Percentiles rank a stretch among this genome's conserved stretches.
Evolutionary conservation across 2,797 vertebrate genomes (phyloP).

Genomic region (Falco biarmicus): DNA sequence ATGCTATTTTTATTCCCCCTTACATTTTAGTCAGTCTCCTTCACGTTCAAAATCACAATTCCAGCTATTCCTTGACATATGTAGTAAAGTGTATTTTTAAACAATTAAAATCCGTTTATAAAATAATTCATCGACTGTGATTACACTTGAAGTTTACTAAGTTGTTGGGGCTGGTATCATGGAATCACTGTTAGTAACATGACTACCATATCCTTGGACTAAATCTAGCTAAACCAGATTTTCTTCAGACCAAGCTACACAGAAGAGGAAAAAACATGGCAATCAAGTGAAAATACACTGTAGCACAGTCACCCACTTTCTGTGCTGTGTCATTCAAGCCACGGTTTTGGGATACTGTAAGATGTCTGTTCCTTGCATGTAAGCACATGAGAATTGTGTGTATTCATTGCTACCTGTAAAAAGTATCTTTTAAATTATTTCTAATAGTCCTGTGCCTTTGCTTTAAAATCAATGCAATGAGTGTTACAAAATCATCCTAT

Average conservation of each 20-base stretch:
- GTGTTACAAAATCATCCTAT: not conserved
- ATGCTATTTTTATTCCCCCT: not conserved
- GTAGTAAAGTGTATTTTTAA: not conserved
- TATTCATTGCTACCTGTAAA: not conserved
- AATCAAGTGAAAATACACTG: not conserved
- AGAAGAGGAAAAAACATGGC: not conserved
- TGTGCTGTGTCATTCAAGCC: not conserved
- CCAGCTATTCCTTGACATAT: not conserved
- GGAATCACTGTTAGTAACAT: not conserved
- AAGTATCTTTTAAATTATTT: not conserved
- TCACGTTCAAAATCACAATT: not conserved
- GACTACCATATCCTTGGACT: not conserved
- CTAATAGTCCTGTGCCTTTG: not conserved
- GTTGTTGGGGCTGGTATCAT: not conserved
- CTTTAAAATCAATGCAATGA: not conserved
- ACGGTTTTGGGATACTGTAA: not conserved
- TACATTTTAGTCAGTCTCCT: not conserved
- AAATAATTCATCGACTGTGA: not conserved
- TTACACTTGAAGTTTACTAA: not conserved
- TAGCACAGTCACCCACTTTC: not conserved
- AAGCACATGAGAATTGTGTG: not conserved
- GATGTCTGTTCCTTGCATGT: not conserved
- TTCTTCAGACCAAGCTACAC: not conserved
- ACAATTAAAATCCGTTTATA: not conserved
- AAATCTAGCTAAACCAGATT: not conserved